Conservation (phyloP, 2,797 vertebrate species). For the Liparis tanakae region DNA sequence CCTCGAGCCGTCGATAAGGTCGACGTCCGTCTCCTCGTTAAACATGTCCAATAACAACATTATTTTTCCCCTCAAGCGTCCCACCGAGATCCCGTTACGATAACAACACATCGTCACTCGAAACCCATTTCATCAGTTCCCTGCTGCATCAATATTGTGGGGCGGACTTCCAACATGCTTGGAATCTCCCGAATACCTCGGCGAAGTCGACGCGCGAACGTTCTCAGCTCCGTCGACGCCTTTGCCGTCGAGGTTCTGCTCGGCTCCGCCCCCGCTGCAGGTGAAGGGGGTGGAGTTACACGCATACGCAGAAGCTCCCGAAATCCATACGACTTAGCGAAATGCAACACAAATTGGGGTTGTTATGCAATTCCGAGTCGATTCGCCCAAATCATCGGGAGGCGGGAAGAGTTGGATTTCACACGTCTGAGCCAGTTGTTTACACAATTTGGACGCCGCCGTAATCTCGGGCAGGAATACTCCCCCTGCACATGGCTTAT, state of each 20-base stretch:
- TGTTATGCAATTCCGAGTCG: constrained; percentile 28
- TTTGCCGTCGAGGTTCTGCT: constrained; percentile 48
- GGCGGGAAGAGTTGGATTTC: constrained; percentile 51
- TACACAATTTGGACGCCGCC: constrained; percentile 65
- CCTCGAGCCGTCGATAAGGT: constrained; percentile 37
- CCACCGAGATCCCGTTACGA: not conserved
- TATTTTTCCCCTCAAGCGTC: constrained; percentile 5
- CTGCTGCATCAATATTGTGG: constrained; percentile 62
- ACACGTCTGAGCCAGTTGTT: constrained; percentile 64
- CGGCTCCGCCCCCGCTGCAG: constrained; percentile 50
- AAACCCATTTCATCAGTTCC: constrained; percentile 42
- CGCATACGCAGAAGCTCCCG: constrained; percentile 39
- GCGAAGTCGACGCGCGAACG: constrained; percentile 79
- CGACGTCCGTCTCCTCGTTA: not conserved
- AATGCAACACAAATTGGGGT: constrained; percentile 40
- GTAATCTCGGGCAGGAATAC: constrained; percentile 53
- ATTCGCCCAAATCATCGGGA: constrained; percentile 42
- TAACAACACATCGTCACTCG: not conserved
- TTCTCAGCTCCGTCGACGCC: constrained; percentile 66
- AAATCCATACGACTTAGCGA: constrained; percentile 17
- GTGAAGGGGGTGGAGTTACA: constrained; percentile 57
- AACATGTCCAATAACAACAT: constrained; percentile 8
- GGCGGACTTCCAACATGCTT: constrained; percentile 65
- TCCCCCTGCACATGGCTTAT: constrained; percentile 56
- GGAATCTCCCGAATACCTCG: constrained; percentile 69